phyloP scores from a whole-genome alignment of 2,113 vertebrate genomes.

The Mugil cephalus region DNA sequence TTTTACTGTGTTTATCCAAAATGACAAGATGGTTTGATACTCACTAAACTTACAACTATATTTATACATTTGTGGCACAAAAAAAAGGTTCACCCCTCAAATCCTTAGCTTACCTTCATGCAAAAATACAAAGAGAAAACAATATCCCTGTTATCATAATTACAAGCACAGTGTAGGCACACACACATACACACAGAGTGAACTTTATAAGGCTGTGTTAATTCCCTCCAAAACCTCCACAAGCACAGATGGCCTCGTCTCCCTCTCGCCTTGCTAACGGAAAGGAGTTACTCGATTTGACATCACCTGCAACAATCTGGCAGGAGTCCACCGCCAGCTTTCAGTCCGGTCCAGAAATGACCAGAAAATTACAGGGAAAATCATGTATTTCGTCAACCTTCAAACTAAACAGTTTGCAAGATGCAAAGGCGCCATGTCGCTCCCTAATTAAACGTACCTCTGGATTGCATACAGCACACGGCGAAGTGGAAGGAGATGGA shows the following conservation, averaged over 20 bases:
- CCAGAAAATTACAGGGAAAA: conserved; percentile 5
- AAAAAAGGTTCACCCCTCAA: too few relatives aligned
- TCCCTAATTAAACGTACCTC: conserved; percentile 21
- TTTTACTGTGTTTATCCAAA: too few relatives aligned
- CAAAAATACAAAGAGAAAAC: too few relatives aligned
- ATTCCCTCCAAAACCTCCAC: conserved; percentile 43
- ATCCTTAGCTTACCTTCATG: not conserved
- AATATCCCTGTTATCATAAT: too few relatives aligned
- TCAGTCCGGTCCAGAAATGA: conserved; percentile 20
- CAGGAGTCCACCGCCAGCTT: conserved; percentile 12
- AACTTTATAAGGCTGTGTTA: conserved; percentile 32
- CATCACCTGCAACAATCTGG: conserved; percentile 58
- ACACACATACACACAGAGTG: conserved; percentile 15
- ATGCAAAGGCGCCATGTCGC: not conserved
- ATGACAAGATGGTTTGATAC: too few relatives aligned
- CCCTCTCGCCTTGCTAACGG: conserved; percentile 27
- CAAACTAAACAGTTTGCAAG: not conserved
- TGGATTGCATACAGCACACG: conserved; percentile 11
- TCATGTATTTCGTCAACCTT: not conserved
- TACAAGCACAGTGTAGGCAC: not conserved
- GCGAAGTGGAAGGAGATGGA: conserved; percentile 15
- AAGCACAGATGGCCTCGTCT: conserved; percentile 56
- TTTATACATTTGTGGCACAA: too few relatives aligned
- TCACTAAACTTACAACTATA: too few relatives aligned
- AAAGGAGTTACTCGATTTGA: conserved; percentile 52